Conservation (phyloP, 2,113 vertebrate species). For the Peromyscus polionotus region DNA sequence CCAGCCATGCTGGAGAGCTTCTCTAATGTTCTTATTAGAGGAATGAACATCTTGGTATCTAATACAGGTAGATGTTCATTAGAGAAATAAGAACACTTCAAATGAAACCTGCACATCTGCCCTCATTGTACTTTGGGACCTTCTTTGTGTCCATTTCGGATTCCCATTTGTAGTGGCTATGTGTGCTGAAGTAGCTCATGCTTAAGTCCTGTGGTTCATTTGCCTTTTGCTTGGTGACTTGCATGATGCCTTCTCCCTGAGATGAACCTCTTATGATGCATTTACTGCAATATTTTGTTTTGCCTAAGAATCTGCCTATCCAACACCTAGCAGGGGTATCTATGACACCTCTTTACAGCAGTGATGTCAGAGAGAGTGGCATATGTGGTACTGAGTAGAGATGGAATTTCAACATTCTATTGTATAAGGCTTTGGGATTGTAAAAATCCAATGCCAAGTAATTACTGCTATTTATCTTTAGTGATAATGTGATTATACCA, state of each 20-base stretch:
- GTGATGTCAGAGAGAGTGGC: background rate
- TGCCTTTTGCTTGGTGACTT: conserved; percentile 72
- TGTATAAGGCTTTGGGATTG: conserved; percentile 54
- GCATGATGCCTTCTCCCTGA: conserved; percentile 70
- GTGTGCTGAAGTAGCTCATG: conserved; percentile 54
- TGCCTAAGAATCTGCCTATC: conserved; percentile 67
- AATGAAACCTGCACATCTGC: conserved; percentile 71
- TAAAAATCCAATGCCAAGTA: conserved; percentile 68
- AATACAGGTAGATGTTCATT: conserved; percentile 71
- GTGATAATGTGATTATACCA: conserved; percentile 47
- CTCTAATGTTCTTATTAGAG: conserved; percentile 63
- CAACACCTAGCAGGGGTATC: conserved; percentile 20
- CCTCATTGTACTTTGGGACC: conserved; percentile 50
- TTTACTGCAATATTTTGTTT: conserved; percentile 65
- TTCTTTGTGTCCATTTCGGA: conserved; percentile 44
- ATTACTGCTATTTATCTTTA: conserved; percentile 60
- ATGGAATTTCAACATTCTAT: conserved; percentile 22
- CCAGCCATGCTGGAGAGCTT: conserved; percentile 53
- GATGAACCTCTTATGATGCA: conserved; percentile 62
- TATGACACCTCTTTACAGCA: conserved; percentile 60
- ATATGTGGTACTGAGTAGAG: conserved; percentile 36
- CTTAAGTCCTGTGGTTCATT: conserved; percentile 69
- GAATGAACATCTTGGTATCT: conserved; percentile 70
- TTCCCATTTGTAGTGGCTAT: conserved; percentile 64
- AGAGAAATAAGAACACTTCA: conserved; percentile 71